Evolutionary conservation across 2,888 invertebrate species (phyloP), one percentile per base, ranked within the genome.

Genomic region (Adelognathus sp.): DNA sequence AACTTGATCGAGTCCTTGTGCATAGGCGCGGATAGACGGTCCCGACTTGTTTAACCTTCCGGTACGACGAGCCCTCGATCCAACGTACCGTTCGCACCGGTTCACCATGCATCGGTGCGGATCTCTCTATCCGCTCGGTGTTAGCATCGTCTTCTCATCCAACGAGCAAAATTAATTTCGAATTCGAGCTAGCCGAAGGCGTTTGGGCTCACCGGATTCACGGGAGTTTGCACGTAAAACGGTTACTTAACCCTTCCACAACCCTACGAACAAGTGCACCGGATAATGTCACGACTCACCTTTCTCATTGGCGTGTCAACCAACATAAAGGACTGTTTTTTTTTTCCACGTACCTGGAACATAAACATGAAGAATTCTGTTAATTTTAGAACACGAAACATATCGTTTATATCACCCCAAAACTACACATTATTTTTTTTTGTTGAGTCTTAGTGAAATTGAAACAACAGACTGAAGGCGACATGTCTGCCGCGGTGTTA

Each of bases 301-400:
- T 46, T 72, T 80, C 39, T 21, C 16, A 1, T 24, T 29, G 7
- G n/a, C 16, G 5, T 67, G 61, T 71, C 69, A 14, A 73, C 24
- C 31, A 60, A 39, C 44, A 14, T 14, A 44, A 21, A 52, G 24
- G 56, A 33, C 11, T 33, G n/a, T n/a, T 56, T 41, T 39, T 36
- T 33, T 46, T 46, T 16, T 29, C 33, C 58, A 83, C 88, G 80
- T 86, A 87, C 87, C 87, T 87, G 86, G 36, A 87, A 87, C 87
- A 87, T 33, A 83, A 81, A 82, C 80, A 29, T 52, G 18, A 60
- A 74, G 71, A 9, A 33, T 18, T 36, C 5, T 7, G 36, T 63
- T 50, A 63, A n/a, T n/a, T n/a, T n/a, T n/a, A n/a, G n/a, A n/a
- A n/a, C n/a, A n/a, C n/a, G n/a, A n/a, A n/a, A n/a, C n/a, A n/a